A percentile compares a stretch with the other conserved stretches of the same genome.
phyloP scores from a whole-genome alignment of 30 jellyfish, hydroid and myxozoan genomes.

The Catostylus mosaicus region DNA sequence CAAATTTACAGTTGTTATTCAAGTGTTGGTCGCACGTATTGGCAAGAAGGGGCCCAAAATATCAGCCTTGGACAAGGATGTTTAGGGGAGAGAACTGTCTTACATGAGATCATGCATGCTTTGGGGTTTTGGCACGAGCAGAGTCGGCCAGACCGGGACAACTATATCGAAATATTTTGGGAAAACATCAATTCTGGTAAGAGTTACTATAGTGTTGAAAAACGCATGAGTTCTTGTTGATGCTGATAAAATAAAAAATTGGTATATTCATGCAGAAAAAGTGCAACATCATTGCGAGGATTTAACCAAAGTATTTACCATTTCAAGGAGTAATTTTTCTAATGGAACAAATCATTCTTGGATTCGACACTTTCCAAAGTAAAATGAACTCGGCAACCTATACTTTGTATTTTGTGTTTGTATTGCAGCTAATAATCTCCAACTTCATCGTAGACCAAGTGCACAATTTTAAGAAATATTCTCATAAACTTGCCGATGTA shows the following conservation, averaged over 20 bases:
- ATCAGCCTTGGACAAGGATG: slow-evolving; percentile 77
- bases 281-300: too few relatives aligned
- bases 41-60: slow-evolving; percentile 61
- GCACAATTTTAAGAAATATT: slow-evolving; percentile 46
- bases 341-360: too few relatives aligned
- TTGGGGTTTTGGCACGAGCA: slow-evolving; percentile 83
- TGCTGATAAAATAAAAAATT: too few relatives aligned
- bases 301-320: too few relatives aligned
- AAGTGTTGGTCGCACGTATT: slow-evolving; percentile 66
- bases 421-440: too few relatives aligned
- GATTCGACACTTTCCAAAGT: too few relatives aligned
- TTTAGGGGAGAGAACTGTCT: slow-evolving; percentile 20
- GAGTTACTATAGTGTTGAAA: too few relatives aligned
- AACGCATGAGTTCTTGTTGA: too few relatives aligned
- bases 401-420: too few relatives aligned
- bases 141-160: slow-evolving; percentile 79
- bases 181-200: slow-evolving; percentile 68
- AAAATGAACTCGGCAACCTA: too few relatives aligned
- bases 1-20: slow-evolving; percentile 76
- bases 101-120: slow-evolving; percentile 79
- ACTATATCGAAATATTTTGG: slow-evolving; percentile 78
- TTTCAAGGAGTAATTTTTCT: too few relatives aligned
- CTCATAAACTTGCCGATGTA: slow-evolving; percentile 27
- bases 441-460: slow-evolving; percentile 32
- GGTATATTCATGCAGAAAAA: too few relatives aligned